These are phyloP conservation scores for Leucopsar rothschildi DNA, from an alignment of 2,113 vertebrate species.

Conservation along the genomic window DNA sequence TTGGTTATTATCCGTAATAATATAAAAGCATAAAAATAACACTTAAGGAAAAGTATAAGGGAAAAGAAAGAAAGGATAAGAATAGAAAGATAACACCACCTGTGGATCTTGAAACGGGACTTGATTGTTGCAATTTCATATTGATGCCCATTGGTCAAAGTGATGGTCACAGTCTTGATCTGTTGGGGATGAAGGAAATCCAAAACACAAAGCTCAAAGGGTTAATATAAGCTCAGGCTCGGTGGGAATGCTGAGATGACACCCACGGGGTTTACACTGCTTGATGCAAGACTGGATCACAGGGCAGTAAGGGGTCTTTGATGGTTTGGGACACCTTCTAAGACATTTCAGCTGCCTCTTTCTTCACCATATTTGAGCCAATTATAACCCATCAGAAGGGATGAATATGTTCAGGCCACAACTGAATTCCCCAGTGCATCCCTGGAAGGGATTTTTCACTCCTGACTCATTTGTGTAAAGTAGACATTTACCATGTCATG, in stretches of 20 bases:
- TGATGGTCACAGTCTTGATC: background rate
- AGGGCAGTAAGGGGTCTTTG: background rate
- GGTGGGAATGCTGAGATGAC: too few relatives aligned
- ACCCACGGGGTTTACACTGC: too few relatives aligned
- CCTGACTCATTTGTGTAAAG: background rate
- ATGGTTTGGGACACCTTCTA: background rate
- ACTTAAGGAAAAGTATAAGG: background rate
- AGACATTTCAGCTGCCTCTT: background rate
- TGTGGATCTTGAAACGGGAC: background rate
- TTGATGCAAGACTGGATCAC: background rate
- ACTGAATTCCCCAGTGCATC: too few relatives aligned
- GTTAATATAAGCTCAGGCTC: rapidly evolving
- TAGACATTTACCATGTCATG: too few relatives aligned
- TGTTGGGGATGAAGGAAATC: background rate
- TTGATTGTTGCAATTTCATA: background rate
- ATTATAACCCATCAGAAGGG: background rate
- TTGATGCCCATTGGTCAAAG: background rate
- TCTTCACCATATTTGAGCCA: background rate
- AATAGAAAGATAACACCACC: background rate
- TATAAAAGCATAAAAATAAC: background rate
- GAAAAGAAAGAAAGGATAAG: background rate
- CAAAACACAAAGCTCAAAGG: background rate
- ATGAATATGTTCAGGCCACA: background rate
- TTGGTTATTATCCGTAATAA: background rate
- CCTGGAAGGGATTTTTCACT: background rate